Evolutionary conservation across 2,113 vertebrate genomes (phyloP), one percentile per base, ranked within the genome.

Genomic region (Willisornis vidua): DNA sequence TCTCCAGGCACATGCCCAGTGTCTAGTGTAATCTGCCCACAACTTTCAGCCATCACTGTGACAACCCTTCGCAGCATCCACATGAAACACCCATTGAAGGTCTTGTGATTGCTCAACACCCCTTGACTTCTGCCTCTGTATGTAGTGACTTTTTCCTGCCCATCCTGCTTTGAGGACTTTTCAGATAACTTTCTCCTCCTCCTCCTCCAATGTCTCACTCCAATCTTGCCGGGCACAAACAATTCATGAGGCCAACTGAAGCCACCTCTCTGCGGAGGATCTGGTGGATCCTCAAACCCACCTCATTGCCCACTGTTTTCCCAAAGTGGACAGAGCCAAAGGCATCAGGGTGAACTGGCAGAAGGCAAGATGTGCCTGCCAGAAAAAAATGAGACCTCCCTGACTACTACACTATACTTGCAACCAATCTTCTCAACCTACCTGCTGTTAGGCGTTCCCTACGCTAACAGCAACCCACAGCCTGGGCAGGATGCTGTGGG

Each of bases 41-140:
- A 33, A 33, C 58, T 59, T 59, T 6, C 26, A 87, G 54, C 49
- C 58, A 46, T 13, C 2, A 0, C 59, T 41, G 63, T 55, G 43
- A 24, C 48, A 57, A 43, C 19, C 45, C 59, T 76, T 54, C n/a
- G 8, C n/a, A 65, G 52, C 43, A 62, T 16, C 54, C 57, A 62
- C 0, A 0, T 9, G 28, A 49, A 62, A 62, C 16, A 26, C 19
- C 54, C 63, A 37, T 0, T 49, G 57, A 75, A 45, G 24, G 28
- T 29, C 28, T 58, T 70, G 26, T 14, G 67, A 45, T 63, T 63
- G 62, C 45, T 26, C 2, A 1, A 48, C 16, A 52, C 26, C 25
- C 28, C 9, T 49, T 26, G 41, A 67, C 25, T 54, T 54, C 52
- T 46, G 63, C 46, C 48, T 73, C 54, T 2, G 0, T 4, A 48